These are phyloP conservation scores for Bradypus variegatus DNA, from an alignment of 2,797 vertebrate species.

Conservation along the genomic window DNA sequence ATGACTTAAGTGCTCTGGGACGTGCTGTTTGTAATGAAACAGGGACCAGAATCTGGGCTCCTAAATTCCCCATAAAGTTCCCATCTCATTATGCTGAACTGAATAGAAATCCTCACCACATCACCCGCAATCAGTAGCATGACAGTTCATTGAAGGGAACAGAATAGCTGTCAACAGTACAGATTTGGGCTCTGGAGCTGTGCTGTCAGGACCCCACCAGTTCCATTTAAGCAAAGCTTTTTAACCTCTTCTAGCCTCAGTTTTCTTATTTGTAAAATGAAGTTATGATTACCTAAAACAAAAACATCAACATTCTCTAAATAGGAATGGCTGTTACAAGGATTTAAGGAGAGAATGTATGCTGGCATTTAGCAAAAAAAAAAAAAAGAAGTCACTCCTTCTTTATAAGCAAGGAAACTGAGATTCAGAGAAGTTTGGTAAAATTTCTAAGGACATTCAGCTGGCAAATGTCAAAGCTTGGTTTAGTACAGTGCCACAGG, in stretches of 20 bases:
- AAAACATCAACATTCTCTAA: no score
- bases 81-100: background rate
- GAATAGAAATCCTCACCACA: background rate
- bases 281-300: background rate
- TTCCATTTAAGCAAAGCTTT: background rate
- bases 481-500: background rate
- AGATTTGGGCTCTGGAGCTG: background rate
- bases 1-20: background rate
- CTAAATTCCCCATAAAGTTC: background rate
- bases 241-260: background rate
- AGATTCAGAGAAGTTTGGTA: background rate
- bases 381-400: background rate
- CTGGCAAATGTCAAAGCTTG: background rate
- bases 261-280: background rate
- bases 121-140: accelerated
- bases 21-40: background rate
- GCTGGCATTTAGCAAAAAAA: no score
- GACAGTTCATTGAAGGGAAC: background rate
- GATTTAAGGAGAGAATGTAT: background rate
- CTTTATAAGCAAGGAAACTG: background rate
- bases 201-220: no score
- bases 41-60: background rate
- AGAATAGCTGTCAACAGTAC: background rate
- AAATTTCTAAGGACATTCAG: background rate
- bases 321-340: background rate